Evolutionary conservation across 64 coral and sea anemone genomes (phyloP).

Genomic region (Astreopora myriophthalma): DNA sequence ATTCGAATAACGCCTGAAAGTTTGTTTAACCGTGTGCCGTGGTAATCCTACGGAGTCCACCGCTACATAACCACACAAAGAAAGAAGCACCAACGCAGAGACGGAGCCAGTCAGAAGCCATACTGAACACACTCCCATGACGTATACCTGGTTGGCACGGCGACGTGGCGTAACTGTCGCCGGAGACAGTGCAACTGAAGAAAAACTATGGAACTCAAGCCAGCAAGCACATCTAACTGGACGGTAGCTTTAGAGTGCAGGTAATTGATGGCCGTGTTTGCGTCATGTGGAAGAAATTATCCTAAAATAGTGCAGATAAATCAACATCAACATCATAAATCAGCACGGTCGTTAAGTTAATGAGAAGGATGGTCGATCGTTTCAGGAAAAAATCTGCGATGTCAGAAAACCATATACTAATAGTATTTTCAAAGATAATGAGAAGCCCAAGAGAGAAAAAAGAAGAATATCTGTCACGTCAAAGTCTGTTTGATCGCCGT

Average conservation of each 20-base stretch:
- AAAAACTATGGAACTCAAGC: conserved; percentile 8
- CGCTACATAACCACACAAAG: background rate
- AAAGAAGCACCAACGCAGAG: background rate
- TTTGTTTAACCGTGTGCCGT: no score
- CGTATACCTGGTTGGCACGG: background rate
- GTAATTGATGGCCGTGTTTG: background rate
- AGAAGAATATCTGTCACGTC: background rate
- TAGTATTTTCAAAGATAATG: conserved; percentile 21
- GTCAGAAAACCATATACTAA: conserved; percentile 25
- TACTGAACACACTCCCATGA: background rate
- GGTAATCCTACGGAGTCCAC: no score
- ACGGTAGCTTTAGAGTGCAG: background rate
- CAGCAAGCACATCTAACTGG: background rate
- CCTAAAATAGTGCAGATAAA: background rate
- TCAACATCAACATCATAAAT: background rate
- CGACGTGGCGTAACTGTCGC: conserved; percentile 23
- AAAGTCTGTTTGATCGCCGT: background rate
- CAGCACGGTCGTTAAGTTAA: conserved; percentile 34
- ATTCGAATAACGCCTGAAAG: no score
- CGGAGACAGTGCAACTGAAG: conserved; percentile 13
- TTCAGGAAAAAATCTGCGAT: background rate
- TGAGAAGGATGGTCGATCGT: conserved; percentile 31
- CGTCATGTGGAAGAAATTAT: background rate
- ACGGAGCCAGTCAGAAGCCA: background rate
- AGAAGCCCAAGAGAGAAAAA: conserved; percentile 32